These are phyloP conservation scores for Delphinus delphis DNA, from an alignment of 2,113 vertebrate species.

Conservation along the genomic window DNA sequence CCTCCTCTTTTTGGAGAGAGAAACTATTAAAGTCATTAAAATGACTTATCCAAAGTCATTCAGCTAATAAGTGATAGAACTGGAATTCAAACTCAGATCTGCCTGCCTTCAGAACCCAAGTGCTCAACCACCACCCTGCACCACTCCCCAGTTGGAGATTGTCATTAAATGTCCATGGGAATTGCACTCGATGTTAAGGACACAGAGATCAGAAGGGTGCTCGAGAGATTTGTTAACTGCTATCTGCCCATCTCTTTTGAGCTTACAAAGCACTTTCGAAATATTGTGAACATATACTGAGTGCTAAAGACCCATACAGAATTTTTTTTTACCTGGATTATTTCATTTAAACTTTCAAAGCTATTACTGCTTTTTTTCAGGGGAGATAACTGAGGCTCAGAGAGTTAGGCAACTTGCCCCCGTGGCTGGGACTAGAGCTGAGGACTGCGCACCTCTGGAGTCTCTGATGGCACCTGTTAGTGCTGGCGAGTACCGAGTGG, in stretches of 20 bases:
- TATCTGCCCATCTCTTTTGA: neutral
- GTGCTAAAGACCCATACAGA: neutral
- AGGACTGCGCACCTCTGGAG: neutral
- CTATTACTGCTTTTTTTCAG: neutral
- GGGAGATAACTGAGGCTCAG: neutral
- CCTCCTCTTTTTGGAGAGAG: neutral
- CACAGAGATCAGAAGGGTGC: neutral
- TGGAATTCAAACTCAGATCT: neutral
- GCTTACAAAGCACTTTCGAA: neutral
- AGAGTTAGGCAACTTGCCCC: neutral
- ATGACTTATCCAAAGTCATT: neutral
- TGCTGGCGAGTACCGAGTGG: neutral
- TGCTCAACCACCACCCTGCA: neutral
- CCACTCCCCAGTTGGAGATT: neutral
- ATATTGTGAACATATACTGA: neutral
- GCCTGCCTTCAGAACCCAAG: neutral
- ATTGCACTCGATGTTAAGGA: neutral
- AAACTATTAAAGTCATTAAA: neutral
- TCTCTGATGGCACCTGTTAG: neutral
- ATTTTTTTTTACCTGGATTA: neutral
- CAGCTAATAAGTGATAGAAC: neutral
- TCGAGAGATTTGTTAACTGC: neutral
- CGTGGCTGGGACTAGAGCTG: neutral
- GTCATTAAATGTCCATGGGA: neutral
- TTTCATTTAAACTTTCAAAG: neutral